Percentiles rank a stretch among this genome's conserved stretches.
Conservation (phyloP, 1,140 invertebrate species). For the Hypsibius dujardini region DNA sequence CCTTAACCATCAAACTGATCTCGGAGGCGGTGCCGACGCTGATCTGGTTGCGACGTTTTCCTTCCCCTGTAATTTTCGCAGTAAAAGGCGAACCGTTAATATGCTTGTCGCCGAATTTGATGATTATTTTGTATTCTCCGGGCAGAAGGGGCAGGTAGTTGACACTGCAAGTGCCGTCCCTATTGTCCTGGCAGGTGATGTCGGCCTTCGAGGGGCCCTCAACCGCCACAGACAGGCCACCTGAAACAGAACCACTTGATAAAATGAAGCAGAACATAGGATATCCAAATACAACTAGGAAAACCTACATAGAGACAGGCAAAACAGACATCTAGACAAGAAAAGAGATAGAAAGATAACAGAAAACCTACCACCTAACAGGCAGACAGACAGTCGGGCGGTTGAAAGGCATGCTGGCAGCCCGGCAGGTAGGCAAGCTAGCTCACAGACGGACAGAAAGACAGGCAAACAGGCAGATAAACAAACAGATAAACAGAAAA, state of each 20-base stretch:
- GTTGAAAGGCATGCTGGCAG: too few species aligned
- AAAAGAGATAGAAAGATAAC: too few species aligned
- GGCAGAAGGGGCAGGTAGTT: constrained; percentile 86
- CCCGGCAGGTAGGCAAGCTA: too few species aligned
- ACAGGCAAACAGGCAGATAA: too few species aligned
- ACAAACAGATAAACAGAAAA: too few species aligned
- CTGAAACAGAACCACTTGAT: constrained; percentile 41
- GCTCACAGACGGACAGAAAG: too few species aligned
- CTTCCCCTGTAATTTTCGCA: constrained; percentile 58
- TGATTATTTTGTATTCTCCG: constrained; percentile 80
- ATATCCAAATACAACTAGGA: too few species aligned
- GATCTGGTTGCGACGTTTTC: constrained; percentile 75
- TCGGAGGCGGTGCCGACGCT: constrained; percentile 89
- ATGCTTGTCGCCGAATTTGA: constrained; percentile 85
- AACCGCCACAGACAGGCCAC: constrained; percentile 76
- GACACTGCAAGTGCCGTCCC: constrained; percentile 81
- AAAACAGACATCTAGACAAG: too few species aligned
- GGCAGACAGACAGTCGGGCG: too few species aligned
- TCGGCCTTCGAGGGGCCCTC: constrained; percentile 93
- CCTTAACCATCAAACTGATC: constrained; percentile 80
- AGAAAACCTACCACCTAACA: too few species aligned
- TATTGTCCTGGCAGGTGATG: constrained; percentile 78
- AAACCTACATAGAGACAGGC: too few species aligned
- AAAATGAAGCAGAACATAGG: too few species aligned
- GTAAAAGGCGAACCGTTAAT: constrained; percentile 86